Evolutionary conservation across 2,888 invertebrate genomes (phyloP).

Genomic region (Luperina testacea): DNA sequence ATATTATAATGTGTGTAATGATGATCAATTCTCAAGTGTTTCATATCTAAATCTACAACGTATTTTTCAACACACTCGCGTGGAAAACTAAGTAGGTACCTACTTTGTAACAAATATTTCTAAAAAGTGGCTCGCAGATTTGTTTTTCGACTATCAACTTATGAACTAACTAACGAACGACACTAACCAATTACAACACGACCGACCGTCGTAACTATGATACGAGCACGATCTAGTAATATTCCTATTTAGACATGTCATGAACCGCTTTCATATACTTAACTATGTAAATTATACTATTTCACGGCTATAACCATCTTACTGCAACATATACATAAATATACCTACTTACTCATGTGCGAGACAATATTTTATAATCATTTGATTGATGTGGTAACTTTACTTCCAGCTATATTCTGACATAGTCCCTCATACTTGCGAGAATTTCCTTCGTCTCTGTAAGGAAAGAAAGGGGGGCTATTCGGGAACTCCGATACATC

Average conservation of each 20-base stretch:
- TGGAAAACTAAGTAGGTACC: no score
- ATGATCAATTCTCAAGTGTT: background rate
- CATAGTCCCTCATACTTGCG: constrained; percentile 89
- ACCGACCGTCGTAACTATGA: no score
- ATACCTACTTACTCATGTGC: background rate
- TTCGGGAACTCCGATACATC: constrained; percentile 90
- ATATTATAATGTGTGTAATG: background rate
- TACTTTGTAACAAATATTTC: background rate
- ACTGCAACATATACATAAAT: no score
- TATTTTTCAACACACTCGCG: background rate
- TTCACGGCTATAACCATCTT: no score
- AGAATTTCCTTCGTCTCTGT: constrained; percentile 90
- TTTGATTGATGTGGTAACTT: background rate
- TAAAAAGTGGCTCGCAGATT: background rate
- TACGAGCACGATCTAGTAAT: no score
- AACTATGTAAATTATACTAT: no score
- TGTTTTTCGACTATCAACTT: background rate
- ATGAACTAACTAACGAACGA: no score
- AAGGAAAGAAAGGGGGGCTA: constrained; percentile 85
- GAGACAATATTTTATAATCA: background rate
- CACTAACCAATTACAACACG: no score
- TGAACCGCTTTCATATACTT: no score
- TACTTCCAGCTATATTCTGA: constrained; percentile 90
- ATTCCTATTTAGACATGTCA: no score
- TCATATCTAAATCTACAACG: background rate